Evolutionary conservation across 2,797 vertebrate genomes (phyloP), one percentile per base, ranked within the genome.

Genomic region (Poeciliopsis paucimaculata): DNA sequence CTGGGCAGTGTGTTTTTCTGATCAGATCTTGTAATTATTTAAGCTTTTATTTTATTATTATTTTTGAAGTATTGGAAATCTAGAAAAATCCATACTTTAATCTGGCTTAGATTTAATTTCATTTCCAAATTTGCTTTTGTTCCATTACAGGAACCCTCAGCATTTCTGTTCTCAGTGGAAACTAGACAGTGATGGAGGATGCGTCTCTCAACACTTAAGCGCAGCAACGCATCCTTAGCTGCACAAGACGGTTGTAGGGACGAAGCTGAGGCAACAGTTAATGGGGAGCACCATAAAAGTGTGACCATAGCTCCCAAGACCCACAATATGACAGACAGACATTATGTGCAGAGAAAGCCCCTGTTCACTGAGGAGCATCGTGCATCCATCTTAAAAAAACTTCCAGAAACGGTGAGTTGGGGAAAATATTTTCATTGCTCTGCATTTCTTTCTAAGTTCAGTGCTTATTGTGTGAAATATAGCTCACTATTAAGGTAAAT

Each of bases 331-430:
- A 92, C 88, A 20, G 90, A 91, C 71, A 85, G 84, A 53, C 90
- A 82, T 3, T 93, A 95, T 75, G 82, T 75, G 0, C 86, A 76
- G 82, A 93, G 95, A 20, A 94, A 83, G 84, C 89, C 84, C 0
- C 84, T 93, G n/a, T 83, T 91, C 81, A 81, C 64, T 2, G 12
- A 84, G 2, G 39, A 92, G 43, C 68, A 82, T 10, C 89, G 85
- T 13, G 73, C 81, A 12, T 91, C 93, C 41, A 85, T 92, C 73
- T 78, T 96, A 77, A 95, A 95, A 92, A 94, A 86, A 26, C 68
- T 84, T 64, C 76, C 79, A 10, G 82, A 86, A 36, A 72, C 79
- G 89, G 95, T 95, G 80, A 94, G 41, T 51, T 23, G 49, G 49
- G 49, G 18, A 51, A 51, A 51, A 23, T 51, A 51, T 51, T 51